Base-by-base conservation (phyloP, 53 echinoderm and acorn worm genomes). In the Holothuria scabra region DNA sequence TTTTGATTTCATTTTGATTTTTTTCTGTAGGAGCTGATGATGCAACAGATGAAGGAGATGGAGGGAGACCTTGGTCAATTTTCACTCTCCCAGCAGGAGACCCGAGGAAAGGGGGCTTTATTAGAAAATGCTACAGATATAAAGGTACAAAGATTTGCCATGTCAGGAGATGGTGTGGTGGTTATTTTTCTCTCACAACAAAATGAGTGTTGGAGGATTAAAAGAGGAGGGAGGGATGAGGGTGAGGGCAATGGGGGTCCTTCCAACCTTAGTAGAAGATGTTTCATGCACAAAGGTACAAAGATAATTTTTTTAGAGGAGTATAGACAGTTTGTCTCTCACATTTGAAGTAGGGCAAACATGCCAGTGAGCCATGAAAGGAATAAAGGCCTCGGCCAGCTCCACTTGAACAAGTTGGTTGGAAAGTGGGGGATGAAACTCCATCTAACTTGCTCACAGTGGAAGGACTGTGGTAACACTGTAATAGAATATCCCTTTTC, bases 81-180 rank as follows among this genome's bases (percentile, higher is more conserved):
- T 74, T 93, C 96, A 12, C 67, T 96, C 21, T 96, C 96, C 25
- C 96, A 96, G 60, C 93, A 93, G 67, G 91, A 91, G 74, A 85
- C 76, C 21, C 83, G 76, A 16, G 76, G 79, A 30, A 96, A 91
- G 66, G 93, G 96, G 26, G 91, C 93, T 49, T 59, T 92, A 37
- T 84, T 96, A 28, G 96, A 96, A 80, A 96, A 96, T 67, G 96
- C 96, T 30, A 93, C 90, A 31, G 96, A 96, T 55, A 88, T 96
- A 23, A 96, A 96, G 93, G 96, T 96, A 83, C n/a, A n/a, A 35
- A 44, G 44, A 7, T 7, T 44, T 52, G 52, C 52, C 14, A 0
- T 18, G 18, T 14, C 18, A 18, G 52, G 52, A 52, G 4, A 10
- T 8, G 48, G 48, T 10, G 86, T 89, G 20, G 88, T 85, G 3